Evolutionary conservation across 2,888 invertebrate species (phyloP), one percentile per base, ranked within the genome.

Genomic region (Agapetus fuscipes): DNA sequence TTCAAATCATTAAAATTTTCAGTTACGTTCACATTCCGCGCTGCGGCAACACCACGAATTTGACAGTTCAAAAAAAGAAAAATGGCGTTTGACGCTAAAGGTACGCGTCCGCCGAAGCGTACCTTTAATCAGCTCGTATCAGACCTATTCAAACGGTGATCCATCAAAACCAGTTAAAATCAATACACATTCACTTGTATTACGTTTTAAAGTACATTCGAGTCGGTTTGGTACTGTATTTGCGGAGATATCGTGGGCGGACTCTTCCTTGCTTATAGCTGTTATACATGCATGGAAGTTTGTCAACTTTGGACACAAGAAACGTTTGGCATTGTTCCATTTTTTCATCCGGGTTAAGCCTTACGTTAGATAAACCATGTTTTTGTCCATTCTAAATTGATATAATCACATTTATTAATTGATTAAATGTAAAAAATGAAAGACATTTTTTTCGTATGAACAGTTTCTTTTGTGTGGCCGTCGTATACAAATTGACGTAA

Each of bases 31-130:
- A n/a, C n/a, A n/a, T n/a, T n/a, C n/a, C n/a, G n/a, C n/a, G n/a
- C 16, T 11, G 13, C 17, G 35, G 36, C 33, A 41, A 28, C 28
- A 32, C 36, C 10, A 9, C 20, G 20, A 10, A 5, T 17, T 37
- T 42, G 42, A 42, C 42, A 42, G 42, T 42, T 42, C 42, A 29
- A 7, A 42, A 20, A 20, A 20, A n/a, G n/a, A n/a, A 42, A 34
- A 37, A 42, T 42, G 42, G 42, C 42, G 42, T 15, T 33, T 17
- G 24, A 17, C 30, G 27, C 24, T 13, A 11, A 20, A 12, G n/a
- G 20, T 30, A 29, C 34, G 34, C 34, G 34, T 34, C 26, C 26
- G 42, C 27, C 29, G 16, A 24, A 34, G 39, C 39, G 12, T 34
- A 13, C 20, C 26, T 36, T 41, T 12, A n/a, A 27, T n/a, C 12